Evolutionary conservation across 2,888 invertebrate genomes (phyloP), one percentile per base, ranked within the genome.

Genomic region (Diarsia mendica): DNA sequence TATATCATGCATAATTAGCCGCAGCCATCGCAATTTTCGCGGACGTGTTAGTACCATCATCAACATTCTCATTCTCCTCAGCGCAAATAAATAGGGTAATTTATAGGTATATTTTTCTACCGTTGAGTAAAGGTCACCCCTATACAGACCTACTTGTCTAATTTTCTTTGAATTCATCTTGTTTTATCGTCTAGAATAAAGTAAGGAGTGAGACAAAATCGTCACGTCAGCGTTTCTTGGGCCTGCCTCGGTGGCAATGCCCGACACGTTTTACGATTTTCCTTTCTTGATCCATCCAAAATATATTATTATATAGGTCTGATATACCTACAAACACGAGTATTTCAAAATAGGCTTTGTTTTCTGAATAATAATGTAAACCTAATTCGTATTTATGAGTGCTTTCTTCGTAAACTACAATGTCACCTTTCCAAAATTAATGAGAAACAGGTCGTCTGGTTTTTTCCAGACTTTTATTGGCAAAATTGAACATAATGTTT

Each of bases 351-450:
- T 4, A 51, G 49, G 49, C 2, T 51, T 51, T 20, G 49, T 9
- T 20, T 51, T 51, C 49, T 51, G 18, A 20, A 20, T 20, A 51
- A 51, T 58, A 23, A 39, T 39, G 39, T 39, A 55, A 49, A 67
- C 4, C n/a, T 28, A 49, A 1, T 46, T 67, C 2, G 6, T 77
- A n/a, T 48, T 10, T 51, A 11, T 13, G n/a, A 67, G 49, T 46
- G 9, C 6, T 60, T 20, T 48, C 49, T 51, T 28, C 5, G 20
- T 23, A 49, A 9, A 10, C 2, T 49, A 49, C 60, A 76, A 69
- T 53, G 28, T 61, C 61, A 61, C 51, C 51, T 69, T 48, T 11
- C 44, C 5, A 9, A 67, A 75, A 77, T 46, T 39, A 3, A 53
- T 61, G 13, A 28, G 18, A 28, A 13, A 9, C 48, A 53, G 39